phyloP scores from a whole-genome alignment of 2,888 invertebrate genomes.

The Masnerella sp. region DNA sequence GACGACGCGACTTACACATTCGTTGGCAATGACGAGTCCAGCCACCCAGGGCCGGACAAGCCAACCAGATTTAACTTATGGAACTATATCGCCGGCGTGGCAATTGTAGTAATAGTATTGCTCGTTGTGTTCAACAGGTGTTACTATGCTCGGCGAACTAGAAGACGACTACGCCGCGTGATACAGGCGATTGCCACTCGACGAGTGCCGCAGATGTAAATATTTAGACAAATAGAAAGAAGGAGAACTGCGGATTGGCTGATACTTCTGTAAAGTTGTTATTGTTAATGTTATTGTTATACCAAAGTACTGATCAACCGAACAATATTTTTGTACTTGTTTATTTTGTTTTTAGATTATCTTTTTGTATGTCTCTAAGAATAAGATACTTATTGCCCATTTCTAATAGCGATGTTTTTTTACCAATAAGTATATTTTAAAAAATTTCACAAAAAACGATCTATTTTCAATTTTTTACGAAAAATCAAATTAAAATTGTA shows the following conservation, averaged over 20 bases:
- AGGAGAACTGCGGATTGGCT: not conserved
- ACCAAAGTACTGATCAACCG: constrained; percentile 47
- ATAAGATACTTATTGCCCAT: too few species aligned
- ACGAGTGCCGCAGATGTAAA: constrained; percentile 74
- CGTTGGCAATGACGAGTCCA: constrained; percentile 4
- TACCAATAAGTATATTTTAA: too few species aligned
- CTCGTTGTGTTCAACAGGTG: constrained; percentile 69
- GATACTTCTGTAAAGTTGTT: not conserved
- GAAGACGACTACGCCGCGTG: constrained; percentile 74
- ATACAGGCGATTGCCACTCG: constrained; percentile 74
- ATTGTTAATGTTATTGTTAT: constrained; percentile 32
- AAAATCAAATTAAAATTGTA: too few species aligned
- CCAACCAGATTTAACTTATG: constrained; percentile 62
- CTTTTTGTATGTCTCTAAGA: too few species aligned
- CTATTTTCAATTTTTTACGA: too few species aligned
- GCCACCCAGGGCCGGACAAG: not conserved
- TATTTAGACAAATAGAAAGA: not conserved
- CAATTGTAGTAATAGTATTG: constrained; percentile 62
- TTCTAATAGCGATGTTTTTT: too few species aligned
- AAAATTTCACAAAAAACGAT: too few species aligned
- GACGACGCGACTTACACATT: constrained; percentile 19
- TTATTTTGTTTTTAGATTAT: too few species aligned
- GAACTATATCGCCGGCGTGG: constrained; percentile 66
- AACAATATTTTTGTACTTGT: constrained; percentile 41
- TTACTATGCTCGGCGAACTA: constrained; percentile 70